Conservation (phyloP, 2,888 invertebrate genomes). For the Aphelenchoides bicaudatus region DNA sequence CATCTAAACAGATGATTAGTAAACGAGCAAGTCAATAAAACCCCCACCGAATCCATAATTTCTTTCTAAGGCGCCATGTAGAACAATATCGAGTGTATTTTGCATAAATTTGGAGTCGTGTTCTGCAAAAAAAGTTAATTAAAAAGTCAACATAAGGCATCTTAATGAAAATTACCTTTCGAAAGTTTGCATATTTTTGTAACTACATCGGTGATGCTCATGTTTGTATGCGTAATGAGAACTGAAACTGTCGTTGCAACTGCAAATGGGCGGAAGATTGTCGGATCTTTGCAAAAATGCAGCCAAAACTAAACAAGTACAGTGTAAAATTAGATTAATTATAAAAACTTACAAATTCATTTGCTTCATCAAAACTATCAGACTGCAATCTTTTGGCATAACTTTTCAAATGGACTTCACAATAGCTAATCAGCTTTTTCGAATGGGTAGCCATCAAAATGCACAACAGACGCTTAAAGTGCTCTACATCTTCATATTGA, state of each 20-base stretch:
- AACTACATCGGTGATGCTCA: not conserved
- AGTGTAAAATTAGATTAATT: not conserved
- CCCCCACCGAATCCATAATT: no score
- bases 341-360: constrained; percentile 1
- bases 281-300: not conserved
- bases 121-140: no score
- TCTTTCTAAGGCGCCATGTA: no score
- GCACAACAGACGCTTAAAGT: not conserved
- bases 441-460: constrained; percentile 17
- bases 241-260: not conserved
- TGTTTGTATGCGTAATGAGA: not conserved
- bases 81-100: no score
- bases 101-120: no score
- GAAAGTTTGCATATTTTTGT: not conserved
- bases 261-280: not conserved
- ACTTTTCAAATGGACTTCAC: not conserved
- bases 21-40: no score
- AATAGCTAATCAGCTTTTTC: constrained; percentile 12
- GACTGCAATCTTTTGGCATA: not conserved
- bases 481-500: not conserved
- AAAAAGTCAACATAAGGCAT: not conserved
- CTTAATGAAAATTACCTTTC: not conserved
- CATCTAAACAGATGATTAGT: not conserved
- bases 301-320: not conserved
- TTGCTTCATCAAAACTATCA: not conserved